Conservation (phyloP, 1,140 invertebrate species). For the Cyrtorhinus lividipennis region DNA sequence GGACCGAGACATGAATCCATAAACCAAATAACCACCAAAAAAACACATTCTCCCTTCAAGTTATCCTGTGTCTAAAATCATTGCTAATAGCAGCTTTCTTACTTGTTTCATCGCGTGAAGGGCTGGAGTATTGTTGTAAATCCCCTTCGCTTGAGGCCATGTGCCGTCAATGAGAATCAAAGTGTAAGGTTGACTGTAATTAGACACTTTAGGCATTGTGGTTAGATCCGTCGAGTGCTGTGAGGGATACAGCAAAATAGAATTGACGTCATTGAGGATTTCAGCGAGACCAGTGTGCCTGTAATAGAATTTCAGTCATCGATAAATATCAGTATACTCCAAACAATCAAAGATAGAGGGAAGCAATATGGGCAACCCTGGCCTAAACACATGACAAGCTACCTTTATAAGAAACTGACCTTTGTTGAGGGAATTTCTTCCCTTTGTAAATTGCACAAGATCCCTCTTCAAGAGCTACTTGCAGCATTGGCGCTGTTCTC, state of each 20-base stretch:
- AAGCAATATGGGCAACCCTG: too few species aligned
- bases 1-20: too few species aligned
- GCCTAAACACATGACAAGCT: too few species aligned
- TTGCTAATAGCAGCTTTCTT: too few species aligned
- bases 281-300: slow-evolving; percentile 50
- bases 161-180: slow-evolving; percentile 82
- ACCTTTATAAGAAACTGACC: too few species aligned
- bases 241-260: slow-evolving; percentile 70
- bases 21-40: too few species aligned
- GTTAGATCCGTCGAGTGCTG: slow-evolving; percentile 48
- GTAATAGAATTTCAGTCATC: slow-evolving; percentile 20
- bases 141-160: slow-evolving; percentile 84
- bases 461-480: slow-evolving; percentile 49
- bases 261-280: slow-evolving; percentile 52
- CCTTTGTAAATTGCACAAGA: slow-evolving; percentile 68
- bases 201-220: slow-evolving; percentile 28
- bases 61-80: too few species aligned
- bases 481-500: slow-evolving; percentile 75
- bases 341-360: too few species aligned
- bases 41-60: too few species aligned
- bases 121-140: slow-evolving; percentile 55
- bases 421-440: slow-evolving; percentile 57
- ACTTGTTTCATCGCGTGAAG: slow-evolving; percentile 46
- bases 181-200: slow-evolving; percentile 41
- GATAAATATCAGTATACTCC: too few species aligned